Evolutionary conservation across 53 echinoderm and acorn worm species (phyloP), one percentile per base, ranked within the genome.

Genomic region (Actinopyga echinites): DNA sequence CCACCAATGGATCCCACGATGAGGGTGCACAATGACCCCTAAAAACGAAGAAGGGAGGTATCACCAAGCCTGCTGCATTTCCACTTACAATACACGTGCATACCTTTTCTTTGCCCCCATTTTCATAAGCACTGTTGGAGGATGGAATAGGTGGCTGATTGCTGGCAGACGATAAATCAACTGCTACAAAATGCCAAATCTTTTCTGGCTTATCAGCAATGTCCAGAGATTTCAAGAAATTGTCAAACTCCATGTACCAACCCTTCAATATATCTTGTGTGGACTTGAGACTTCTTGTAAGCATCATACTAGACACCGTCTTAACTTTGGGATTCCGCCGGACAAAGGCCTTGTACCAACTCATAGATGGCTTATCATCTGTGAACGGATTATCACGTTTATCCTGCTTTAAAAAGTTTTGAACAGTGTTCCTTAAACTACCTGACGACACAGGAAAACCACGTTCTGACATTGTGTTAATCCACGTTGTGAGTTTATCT

Each of bases 271-370:
- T 82, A n/a, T 68, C 63, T 54, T 89, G 79, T 5, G 69, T 42
- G 11, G 79, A 79, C 30, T 68, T 69, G 21, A 59, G 66, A 44
- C 80, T 74, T 23, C 89, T 80, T 4, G 83, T 66, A 20, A 81
- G 49, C 63, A 89, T 30, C 80, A 62, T 85, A 30, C 81, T 80
- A 15, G 82, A 60, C 74, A 74, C 62, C 30, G 67, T 57, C 80
- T 69, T 80, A 12, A 89, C 80, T 55, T 85, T 80, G 25, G 80
- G 81, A 43, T 89, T 69, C 19, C 89, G 79, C 31, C 73, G 81
- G 26, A 89, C 32, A 63, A 89, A 89, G n/a, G 81, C 85, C 55
- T 89, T 80, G 56, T 89, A 85, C 89, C 89, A 89, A 68, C 85
- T 79, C 57, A 85, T 80, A 3, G 89, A 89, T 17, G 89, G 89